phyloP scores from a whole-genome alignment of 2,113 vertebrate species.

The Gasterosteus aculeatus region DNA sequence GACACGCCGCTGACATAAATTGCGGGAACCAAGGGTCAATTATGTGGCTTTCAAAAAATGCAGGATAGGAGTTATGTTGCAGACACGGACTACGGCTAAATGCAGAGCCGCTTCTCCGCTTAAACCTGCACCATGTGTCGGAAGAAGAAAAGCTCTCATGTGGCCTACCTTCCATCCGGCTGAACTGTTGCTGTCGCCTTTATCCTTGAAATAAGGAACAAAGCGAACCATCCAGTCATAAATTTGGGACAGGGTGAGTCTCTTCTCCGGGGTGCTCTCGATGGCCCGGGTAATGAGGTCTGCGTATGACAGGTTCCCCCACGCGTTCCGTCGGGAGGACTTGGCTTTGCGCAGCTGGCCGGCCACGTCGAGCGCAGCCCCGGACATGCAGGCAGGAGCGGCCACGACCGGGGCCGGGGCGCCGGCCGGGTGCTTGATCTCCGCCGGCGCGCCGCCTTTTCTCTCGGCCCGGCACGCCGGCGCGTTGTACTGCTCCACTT shows the following conservation, averaged over 20 bases:
- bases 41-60: constrained; percentile 70
- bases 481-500: constrained; percentile 78
- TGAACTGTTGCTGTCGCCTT: constrained; percentile 97
- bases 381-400: constrained; percentile 82
- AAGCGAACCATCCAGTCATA: constrained; percentile 99
- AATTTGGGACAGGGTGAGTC: constrained; percentile 96
- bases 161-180: constrained; percentile 95
- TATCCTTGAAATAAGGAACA: constrained; percentile 98
- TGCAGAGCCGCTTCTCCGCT: constrained; percentile 43
- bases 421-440: constrained; percentile 83
- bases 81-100: constrained; percentile 52
- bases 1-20: constrained; percentile 62
- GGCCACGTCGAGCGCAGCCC: constrained; percentile 87
- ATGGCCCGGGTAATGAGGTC: constrained; percentile 98
- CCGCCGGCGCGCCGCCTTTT: constrained; percentile 86
- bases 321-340: constrained; percentile 94
- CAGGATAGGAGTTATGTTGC: constrained; percentile 45
- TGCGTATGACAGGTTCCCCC: constrained; percentile 98
- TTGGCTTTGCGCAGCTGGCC: constrained; percentile 95
- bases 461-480: constrained; percentile 83
- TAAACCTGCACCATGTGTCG: constrained; percentile 42
- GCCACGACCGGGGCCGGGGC: constrained; percentile 77
- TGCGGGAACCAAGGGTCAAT: constrained; percentile 54
- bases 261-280: constrained; percentile 95
- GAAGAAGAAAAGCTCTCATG: constrained; percentile 34